A percentile compares a stretch with the other conserved stretches of the same genome.
Evolutionary conservation across 2,888 invertebrate species (phyloP).

Genomic region (Sesamia inferens): DNA sequence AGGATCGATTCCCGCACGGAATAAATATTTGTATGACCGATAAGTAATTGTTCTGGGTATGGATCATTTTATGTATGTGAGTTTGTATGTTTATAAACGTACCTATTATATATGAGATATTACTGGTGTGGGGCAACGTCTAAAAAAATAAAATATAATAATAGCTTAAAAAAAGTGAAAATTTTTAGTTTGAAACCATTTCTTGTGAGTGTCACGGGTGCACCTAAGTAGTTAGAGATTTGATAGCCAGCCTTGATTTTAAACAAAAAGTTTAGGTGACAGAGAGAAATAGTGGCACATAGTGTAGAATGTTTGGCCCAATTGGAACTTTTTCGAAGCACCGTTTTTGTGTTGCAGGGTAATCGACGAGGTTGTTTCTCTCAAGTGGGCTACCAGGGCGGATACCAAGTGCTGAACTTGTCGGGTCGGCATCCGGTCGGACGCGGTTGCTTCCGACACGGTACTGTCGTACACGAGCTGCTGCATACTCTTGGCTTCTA

Average conservation of each 20-base stretch:
- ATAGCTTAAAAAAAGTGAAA: background rate
- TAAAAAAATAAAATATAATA: too few relatives aligned
- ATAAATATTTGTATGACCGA: too few relatives aligned
- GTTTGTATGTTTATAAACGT: too few relatives aligned
- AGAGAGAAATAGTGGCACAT: background rate
- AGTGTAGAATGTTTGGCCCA: background rate
- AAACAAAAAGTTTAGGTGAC: background rate
- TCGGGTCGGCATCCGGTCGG: conserved; percentile 88
- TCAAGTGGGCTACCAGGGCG: conserved; percentile 87
- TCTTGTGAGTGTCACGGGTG: background rate
- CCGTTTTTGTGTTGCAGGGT: conserved; percentile 72
- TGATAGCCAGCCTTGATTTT: background rate
- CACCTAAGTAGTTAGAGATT: background rate
- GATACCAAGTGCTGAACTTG: conserved; percentile 90
- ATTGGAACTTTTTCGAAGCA: background rate
- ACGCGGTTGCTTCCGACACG: conserved; percentile 90
- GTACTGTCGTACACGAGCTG: conserved; percentile 94
- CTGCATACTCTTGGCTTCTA: conserved; percentile 95
- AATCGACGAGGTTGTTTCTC: conserved; percentile 87
- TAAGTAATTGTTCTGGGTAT: too few relatives aligned
- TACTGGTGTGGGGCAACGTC: too few relatives aligned
- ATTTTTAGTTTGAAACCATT: background rate
- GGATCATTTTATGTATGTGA: too few relatives aligned
- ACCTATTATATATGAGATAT: too few relatives aligned
- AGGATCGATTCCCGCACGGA: too few relatives aligned